A percentile compares a stretch with the other conserved stretches of the same genome.
Conservation (phyloP, 2,113 vertebrate species). For the Ceratotherium simum region DNA sequence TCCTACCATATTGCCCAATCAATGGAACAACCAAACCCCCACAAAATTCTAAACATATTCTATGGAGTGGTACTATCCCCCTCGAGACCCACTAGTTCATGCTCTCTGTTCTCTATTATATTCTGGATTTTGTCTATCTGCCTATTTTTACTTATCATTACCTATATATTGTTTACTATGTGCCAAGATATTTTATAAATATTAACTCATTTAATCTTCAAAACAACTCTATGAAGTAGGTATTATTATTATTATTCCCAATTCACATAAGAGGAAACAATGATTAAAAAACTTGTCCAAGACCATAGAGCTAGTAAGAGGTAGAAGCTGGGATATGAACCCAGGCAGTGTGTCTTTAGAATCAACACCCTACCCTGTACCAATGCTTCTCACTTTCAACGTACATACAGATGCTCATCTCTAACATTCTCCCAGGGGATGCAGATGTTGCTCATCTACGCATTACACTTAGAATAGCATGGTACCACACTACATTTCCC, state of each 20-base stretch:
- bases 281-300: not conserved
- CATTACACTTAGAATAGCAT: not conserved
- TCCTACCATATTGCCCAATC: not conserved
- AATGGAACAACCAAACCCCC: not conserved
- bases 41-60: not conserved
- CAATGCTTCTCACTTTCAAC: not conserved
- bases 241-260: not conserved
- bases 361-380: not conserved
- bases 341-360: not conserved
- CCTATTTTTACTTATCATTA: not conserved
- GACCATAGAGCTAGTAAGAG: not conserved
- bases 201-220: constrained; percentile 41
- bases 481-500: not conserved
- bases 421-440: not conserved
- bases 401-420: not conserved
- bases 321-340: not conserved
- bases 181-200: not conserved
- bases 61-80: not conserved
- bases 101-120: not conserved
- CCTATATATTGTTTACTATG: not conserved
- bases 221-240: constrained; percentile 17
- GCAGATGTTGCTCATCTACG: not conserved
- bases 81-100: not conserved
- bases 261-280: not conserved
- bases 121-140: not conserved